Evolutionary conservation across 2,797 vertebrate genomes (phyloP).

Genomic region (Centropyge bicolor): DNA sequence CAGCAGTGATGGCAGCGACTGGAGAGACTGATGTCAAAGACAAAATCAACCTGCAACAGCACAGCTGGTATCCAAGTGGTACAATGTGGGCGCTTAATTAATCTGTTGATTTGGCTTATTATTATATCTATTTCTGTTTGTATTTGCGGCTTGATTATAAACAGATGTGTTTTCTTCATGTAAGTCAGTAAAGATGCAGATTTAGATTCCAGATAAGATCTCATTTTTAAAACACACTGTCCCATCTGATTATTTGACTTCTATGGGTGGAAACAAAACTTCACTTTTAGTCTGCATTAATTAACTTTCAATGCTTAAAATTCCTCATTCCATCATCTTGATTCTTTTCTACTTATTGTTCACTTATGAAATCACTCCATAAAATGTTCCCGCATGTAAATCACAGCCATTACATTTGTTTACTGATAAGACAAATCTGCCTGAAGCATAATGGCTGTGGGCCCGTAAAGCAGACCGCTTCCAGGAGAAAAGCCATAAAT

Average conservation of each 20-base stretch:
- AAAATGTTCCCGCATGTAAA: neutral
- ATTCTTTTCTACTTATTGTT: neutral
- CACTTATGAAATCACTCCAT: neutral
- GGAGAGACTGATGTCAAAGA: slow-evolving; percentile 1
- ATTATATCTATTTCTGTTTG: neutral
- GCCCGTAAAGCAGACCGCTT: neutral
- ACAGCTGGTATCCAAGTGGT: neutral
- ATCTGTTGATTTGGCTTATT: too few species aligned
- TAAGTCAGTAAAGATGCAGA: neutral
- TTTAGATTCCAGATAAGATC: neutral
- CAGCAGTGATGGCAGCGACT: slow-evolving; percentile 40
- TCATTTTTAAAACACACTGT: neutral
- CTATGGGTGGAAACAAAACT: neutral
- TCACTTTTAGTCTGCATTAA: neutral
- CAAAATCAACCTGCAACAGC: neutral
- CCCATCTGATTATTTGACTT: neutral
- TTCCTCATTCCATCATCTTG: neutral
- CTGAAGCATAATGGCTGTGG: neutral
- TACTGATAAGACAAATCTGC: neutral
- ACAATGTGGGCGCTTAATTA: neutral
- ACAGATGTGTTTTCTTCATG: neutral
- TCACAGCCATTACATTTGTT: neutral
- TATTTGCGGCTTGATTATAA: neutral
- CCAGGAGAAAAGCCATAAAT: neutral
- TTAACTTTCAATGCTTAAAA: neutral